Evolutionary conservation across 1,140 invertebrate genomes (phyloP).

Genomic region (Anthonomus grandis): DNA sequence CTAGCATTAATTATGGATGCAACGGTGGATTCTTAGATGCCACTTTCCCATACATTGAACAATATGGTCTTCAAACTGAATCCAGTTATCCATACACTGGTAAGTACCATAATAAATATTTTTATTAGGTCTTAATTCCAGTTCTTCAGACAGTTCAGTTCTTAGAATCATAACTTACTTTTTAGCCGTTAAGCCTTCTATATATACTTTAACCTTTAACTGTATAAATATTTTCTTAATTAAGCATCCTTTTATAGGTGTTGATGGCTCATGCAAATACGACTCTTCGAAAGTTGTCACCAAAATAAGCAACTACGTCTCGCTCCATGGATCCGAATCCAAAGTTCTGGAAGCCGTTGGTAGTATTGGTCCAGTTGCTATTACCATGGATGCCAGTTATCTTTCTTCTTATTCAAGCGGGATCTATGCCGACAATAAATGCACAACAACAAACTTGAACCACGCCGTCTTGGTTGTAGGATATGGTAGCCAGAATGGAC

Average conservation of each 20-base stretch:
- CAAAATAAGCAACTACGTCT: conserved; percentile 8
- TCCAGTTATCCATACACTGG: conserved; percentile 16
- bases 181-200: too few relatives aligned
- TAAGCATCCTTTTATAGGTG: too few relatives aligned
- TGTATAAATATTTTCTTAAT: too few relatives aligned
- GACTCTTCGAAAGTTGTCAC: conserved; percentile 17
- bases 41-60: conserved; percentile 9
- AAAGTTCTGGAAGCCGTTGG: conserved; percentile 42
- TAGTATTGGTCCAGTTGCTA: conserved; percentile 74
- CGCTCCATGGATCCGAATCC: background rate
- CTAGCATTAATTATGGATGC: conserved; percentile 10
- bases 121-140: too few relatives aligned
- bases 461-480: conserved; percentile 35
- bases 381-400: conserved; percentile 82
- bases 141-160: too few relatives aligned
- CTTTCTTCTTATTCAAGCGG: conserved; percentile 29
- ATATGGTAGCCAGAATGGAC: conserved; percentile 26
- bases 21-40: conserved; percentile 13
- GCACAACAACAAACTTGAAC: conserved; percentile 13
- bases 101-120: too few relatives aligned
- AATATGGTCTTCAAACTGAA: conserved; percentile 20
- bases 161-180: too few relatives aligned
- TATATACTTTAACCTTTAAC: too few relatives aligned
- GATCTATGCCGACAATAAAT: conserved; percentile 11
- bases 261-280: conserved; percentile 7